A percentile compares a stretch with the other conserved stretches of the same genome.
These are phyloP conservation scores for Coendou prehensilis DNA, from an alignment of 2,797 vertebrate genomes.

Conservation along the genomic window DNA sequence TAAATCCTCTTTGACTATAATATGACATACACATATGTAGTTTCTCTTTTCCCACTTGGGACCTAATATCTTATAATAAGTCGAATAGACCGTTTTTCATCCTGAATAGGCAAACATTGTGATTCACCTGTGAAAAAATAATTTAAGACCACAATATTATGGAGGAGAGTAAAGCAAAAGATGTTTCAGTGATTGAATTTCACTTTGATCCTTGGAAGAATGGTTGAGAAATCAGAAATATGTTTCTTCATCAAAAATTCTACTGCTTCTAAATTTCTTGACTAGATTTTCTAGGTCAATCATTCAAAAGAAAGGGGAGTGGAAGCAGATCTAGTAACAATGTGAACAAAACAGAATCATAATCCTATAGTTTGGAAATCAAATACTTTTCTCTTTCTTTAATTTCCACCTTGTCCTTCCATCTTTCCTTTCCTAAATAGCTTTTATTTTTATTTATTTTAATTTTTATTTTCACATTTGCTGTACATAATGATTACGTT, in stretches of 20 bases:
- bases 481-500: neutral
- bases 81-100: neutral
- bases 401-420: neutral
- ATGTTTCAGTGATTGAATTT: neutral
- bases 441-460: neutral
- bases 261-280: neutral
- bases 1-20: neutral
- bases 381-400: neutral
- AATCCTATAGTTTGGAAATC: neutral
- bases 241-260: neutral
- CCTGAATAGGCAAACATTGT: neutral
- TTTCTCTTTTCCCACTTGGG: neutral
- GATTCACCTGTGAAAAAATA: constrained; percentile 16
- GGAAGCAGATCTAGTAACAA: neutral
- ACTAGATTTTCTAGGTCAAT: neutral
- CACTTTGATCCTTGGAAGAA: neutral
- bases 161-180: neutral
- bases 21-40: neutral
- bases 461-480: neutral
- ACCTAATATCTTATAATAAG: neutral
- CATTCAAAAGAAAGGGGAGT: neutral
- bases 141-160: neutral
- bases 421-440: neutral
- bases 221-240: neutral
- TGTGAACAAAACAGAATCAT: constrained; percentile 14